A percentile compares a stretch with the other conserved stretches of the same genome.
Conservation (phyloP, 1,140 invertebrate genomes). For the Drosophila punjabiensis region DNA sequence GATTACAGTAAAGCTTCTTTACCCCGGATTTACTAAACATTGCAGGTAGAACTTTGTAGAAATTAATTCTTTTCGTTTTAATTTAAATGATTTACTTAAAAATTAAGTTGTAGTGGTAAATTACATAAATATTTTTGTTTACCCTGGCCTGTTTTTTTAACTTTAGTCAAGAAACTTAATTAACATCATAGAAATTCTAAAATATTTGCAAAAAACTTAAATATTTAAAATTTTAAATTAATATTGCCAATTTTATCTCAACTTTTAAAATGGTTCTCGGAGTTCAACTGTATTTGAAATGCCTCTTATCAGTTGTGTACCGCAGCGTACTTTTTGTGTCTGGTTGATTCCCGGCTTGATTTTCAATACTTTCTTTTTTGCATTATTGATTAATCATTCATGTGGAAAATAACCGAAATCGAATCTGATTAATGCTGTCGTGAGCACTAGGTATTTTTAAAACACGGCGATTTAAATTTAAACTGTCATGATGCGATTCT, state of each 20-base stretch:
- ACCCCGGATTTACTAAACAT: too few relatives aligned
- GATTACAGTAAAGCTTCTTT: neutral
- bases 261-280: neutral
- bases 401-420: constrained; percentile 67
- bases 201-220: too few relatives aligned
- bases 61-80: too few relatives aligned
- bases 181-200: too few relatives aligned
- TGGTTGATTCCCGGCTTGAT: constrained; percentile 20
- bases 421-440: constrained; percentile 35
- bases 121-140: too few relatives aligned
- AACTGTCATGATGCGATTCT: constrained; percentile 28
- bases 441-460: constrained; percentile 33
- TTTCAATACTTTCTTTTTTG: constrained; percentile 64
- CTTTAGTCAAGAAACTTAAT: too few relatives aligned
- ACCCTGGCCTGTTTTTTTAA: too few relatives aligned
- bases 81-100: too few relatives aligned
- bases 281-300: constrained; percentile 9
- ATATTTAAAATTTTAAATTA: too few relatives aligned
- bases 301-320: constrained; percentile 38
- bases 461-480: constrained; percentile 18
- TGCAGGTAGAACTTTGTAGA: too few relatives aligned
- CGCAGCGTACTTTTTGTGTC: constrained; percentile 34
- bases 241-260: neutral
- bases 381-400: constrained; percentile 47
- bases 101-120: too few relatives aligned